Evolutionary conservation across 2,113 vertebrate genomes (phyloP), one percentile per base, ranked within the genome.

Genomic region (Ariopsis seemanni): DNA sequence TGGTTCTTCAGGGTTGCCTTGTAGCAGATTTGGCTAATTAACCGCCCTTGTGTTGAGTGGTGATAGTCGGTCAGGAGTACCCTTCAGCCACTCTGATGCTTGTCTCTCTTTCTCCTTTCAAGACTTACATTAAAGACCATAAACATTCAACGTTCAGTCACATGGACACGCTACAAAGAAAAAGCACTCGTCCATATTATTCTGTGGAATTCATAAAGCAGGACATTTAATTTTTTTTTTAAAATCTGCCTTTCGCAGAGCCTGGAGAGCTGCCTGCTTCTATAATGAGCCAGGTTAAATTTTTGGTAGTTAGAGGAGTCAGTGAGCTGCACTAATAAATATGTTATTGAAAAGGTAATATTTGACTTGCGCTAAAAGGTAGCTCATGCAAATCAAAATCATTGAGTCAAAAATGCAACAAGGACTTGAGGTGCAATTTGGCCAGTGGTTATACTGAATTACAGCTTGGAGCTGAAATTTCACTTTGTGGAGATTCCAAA

Each of bases 21-120:
- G 91, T 91, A 82, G 90, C 92, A 93, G 92, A 94, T 94, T 94
- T 93, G 91, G 91, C 91, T 95, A 94, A 95, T 95, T 94, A 95
- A 93, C 94, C 83, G 86, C 89, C 93, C 89, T 91, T 93, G 93
- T 93, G 92, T 92, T 92, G 90, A 92, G 85, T 84, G 87, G 90
- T 87, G 93, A 95, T 94, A 94, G 93, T 91, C 88, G 79, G 91
- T 92, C 89, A 92, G 91, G 90, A 91, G 92, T 87, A 90, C 92
- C 93, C 92, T 90, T 92, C 89, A 89, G 91, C 67, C 34, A 55
- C 90, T 88, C 84, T 92, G 91, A 92, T 92, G 93, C 92, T 94
- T 93, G 88, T 93, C 93, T 92, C 55, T 55, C 30, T 53, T 69
- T 53, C 20, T 84, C 34, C 52, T 84, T 78, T 86, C 63, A 15